These are phyloP conservation scores for Sminthurinus aureus DNA, from an alignment of 2,888 invertebrate genomes.

Conservation along the genomic window DNA sequence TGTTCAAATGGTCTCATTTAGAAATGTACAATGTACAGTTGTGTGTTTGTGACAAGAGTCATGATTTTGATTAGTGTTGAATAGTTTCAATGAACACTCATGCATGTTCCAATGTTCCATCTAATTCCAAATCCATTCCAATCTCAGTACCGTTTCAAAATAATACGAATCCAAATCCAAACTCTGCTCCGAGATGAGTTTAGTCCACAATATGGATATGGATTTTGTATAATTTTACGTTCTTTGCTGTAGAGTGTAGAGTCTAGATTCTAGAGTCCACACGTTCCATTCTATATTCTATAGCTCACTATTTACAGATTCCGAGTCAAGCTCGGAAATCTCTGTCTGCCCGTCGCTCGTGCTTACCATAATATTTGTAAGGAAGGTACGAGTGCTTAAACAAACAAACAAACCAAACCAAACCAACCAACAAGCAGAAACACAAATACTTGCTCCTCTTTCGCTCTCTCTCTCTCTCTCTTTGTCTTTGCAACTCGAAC, in stretches of 20 bases:
- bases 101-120: slow-evolving; percentile 46
- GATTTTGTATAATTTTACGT: no score
- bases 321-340: not conserved
- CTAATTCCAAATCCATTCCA: slow-evolving; percentile 11
- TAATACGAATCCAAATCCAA: not conserved
- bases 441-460: not conserved
- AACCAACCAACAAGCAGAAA: not conserved
- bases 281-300: no score
- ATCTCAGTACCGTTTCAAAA: not conserved
- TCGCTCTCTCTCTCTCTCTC: not conserved
- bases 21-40: slow-evolving; percentile 29
- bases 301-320: no score
- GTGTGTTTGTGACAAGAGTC: slow-evolving; percentile 47
- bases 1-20: slow-evolving; percentile 34
- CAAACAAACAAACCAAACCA: not conserved
- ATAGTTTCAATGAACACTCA: slow-evolving; percentile 44
- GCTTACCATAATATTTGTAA: slow-evolving; percentile 4
- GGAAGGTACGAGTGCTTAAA: not conserved
- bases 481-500: not conserved
- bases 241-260: no score
- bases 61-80: slow-evolving; percentile 52
- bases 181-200: not conserved
- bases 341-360: not conserved
- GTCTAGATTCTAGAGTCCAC: no score
- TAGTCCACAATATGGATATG: no score